Percentiles rank a stretch among this genome's conserved stretches.
phyloP scores from a whole-genome alignment of 2,888 invertebrate genomes.

The Tachina grossa region DNA sequence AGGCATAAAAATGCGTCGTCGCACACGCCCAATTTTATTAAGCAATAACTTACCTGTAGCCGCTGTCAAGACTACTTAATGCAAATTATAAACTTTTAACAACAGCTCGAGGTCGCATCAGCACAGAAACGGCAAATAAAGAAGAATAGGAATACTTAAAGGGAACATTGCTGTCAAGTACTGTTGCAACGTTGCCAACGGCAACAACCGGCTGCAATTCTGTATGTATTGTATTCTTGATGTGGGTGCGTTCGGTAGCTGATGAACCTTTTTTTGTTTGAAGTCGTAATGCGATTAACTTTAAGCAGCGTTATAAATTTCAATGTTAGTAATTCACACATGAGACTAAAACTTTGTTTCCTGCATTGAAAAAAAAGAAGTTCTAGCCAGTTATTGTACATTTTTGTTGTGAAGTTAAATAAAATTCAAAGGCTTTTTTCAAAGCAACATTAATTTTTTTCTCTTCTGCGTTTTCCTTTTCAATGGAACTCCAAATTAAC shows the following conservation, averaged over 20 bases:
- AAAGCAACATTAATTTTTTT: conserved; percentile 14
- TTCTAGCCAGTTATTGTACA: conserved; percentile 4
- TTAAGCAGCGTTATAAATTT: conserved; percentile 71
- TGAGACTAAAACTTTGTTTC: conserved; percentile 8
- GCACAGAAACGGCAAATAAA: conserved; percentile 25
- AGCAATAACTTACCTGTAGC: conserved; percentile 67
- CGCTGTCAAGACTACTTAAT: conserved; percentile 64
- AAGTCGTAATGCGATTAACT: conserved; percentile 63
- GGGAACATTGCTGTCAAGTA: conserved; percentile 21
- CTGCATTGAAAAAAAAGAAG: background rate
- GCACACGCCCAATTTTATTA: conserved; percentile 69
- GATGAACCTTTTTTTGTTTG: conserved; percentile 49
- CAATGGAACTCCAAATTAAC: conserved; percentile 39
- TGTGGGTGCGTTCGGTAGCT: conserved; percentile 70
- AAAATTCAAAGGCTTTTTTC: conserved; percentile 13
- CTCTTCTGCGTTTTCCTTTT: conserved; percentile 17
- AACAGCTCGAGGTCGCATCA: conserved; percentile 54
- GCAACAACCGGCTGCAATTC: background rate
- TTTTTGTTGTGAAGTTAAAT: background rate
- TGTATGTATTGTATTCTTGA: conserved; percentile 20
- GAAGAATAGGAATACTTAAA: conserved; percentile 14
- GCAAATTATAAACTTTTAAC: conserved; percentile 53
- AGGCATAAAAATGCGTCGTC: conserved; percentile 56
- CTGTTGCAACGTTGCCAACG: conserved; percentile 25
- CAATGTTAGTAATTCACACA: conserved; percentile 67